Base-by-base conservation (phyloP, 2,113 vertebrate genomes). In the Polypterus senegalus region DNA sequence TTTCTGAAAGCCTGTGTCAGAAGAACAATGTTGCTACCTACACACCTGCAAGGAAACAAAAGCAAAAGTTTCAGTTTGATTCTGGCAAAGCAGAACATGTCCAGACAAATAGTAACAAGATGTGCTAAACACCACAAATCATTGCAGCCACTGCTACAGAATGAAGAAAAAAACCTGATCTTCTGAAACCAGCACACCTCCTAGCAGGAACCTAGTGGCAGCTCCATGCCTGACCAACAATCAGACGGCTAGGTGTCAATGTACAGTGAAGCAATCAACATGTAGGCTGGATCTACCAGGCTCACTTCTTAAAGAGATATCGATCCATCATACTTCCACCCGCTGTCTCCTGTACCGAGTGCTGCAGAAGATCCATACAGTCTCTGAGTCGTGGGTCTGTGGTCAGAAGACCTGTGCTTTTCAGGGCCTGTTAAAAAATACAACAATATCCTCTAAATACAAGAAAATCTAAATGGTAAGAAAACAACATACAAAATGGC, bases 1-100 rank as follows among this genome's bases (percentile, higher is more conserved):
- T 86, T 87, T 62, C 86, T 81, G 76, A 92, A 90, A 61, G 89
- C 87, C 69, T 91, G 88, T 59, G 88, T 87, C 76, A 92, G 80
- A 67, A 92, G 77, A 63, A 92, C 82, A 27, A 92, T 85, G 75
- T 88, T 92, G 67, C 86, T 82, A 63, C 85, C 81, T 10, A 87
- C 85, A 76, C 88, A 91, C 71, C 91, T 92, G 74, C 65, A 66
- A 71, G 56, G 66, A 9, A 51, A 2, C 9, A 6, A 51, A 51
- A 51, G 49, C 6, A 51, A 9, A 6, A 9, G 9, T 51, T 9
- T 51, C 49, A 51, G 9, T 9, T 7, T 7, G 6, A 51, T 9
- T 7, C 6, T 6, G 9, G 49, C 49, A 51, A 6, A 51, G 6
- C 6, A 51, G 49, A 51, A 51, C 49, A 6, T 7, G 49, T 6